Evolutionary conservation across 2,113 vertebrate species (phyloP), one percentile per base, ranked within the genome.

Genomic region (Perca schrenkii): DNA sequence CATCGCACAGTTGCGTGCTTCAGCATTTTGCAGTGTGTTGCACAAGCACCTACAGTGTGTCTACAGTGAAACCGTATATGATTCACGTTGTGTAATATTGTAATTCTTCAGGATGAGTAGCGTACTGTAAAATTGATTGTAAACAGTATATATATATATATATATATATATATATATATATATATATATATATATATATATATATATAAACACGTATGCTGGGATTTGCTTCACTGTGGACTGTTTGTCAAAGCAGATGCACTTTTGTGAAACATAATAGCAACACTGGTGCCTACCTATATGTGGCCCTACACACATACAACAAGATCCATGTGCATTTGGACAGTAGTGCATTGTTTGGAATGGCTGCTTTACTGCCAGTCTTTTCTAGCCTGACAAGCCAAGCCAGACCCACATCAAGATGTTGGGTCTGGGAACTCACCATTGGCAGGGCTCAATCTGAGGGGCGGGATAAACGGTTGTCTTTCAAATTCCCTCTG

Each of bases 1-100:
- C 84, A 70, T 63, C 74, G 84, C 83, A 79, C 88, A 86, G 86
- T 75, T 82, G 79, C 77, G 67, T 78, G 91, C 85, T 87, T 88
- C 82, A 90, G 73, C 86, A 53, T 87, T 85, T 87, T 87, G 79
- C 79, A 58, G 58, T 49, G 53, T 71, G 82, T 77, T 70, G 73
- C 81, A 77, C 77, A 36, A 74, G 66, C 75, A 82, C 87, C 84
- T 76, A 75, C 74, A 86, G 60, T 22, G 64, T 56, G 52, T 57
- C 54, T 69, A 47, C 66, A 78, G 60, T 47, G n/a, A 68, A 68
- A 58, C 11, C 36, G 12, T 67, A 31, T 61, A 80, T 47, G 63
- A 79, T 69, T 75, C 62, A 71, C 13, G 16, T 61, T 34, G 19
- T 74, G 58, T 82, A 68, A 36, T 22, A 31, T 15, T 87, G 52